Conservation (phyloP, 2,797 vertebrate genomes). For the Hypotaenidia philippensis region DNA sequence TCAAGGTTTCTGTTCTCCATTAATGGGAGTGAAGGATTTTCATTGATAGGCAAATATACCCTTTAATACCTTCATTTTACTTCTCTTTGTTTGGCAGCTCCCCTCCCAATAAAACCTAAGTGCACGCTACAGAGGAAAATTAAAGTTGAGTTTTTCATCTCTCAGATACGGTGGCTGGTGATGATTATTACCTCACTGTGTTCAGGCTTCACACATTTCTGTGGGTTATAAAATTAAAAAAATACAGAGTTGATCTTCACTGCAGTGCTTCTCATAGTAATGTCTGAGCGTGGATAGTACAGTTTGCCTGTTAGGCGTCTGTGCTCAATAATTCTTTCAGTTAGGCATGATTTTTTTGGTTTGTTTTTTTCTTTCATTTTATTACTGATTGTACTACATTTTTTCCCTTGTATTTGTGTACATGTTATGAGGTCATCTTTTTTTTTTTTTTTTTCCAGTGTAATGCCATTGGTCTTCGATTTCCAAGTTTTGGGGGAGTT, state of each 20-base stretch:
- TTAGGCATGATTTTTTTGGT: not conserved
- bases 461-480: not conserved
- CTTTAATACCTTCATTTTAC: constrained; percentile 34
- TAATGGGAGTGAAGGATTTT: constrained; percentile 45
- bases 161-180: constrained; percentile 20
- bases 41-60: constrained; percentile 47
- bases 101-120: constrained; percentile 24
- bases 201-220: constrained; percentile 54
- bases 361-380: not conserved
- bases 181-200: constrained; percentile 49
- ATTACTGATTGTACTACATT: not conserved
- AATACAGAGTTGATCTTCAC: not conserved
- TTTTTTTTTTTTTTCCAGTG: not conserved
- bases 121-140: constrained; percentile 8
- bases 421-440: not conserved
- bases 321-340: not conserved
- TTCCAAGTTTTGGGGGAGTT: not conserved
- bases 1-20: constrained; percentile 58
- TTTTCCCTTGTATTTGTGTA: not conserved
- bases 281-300: not conserved
- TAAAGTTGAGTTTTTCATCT: constrained; percentile 65
- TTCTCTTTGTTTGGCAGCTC: constrained; percentile 57
- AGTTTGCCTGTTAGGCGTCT: not conserved
- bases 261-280: not conserved
- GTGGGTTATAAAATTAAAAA: constrained; percentile 10